phyloP scores from a whole-genome alignment of 2,888 invertebrate species.

The Deilephila porcellus region DNA sequence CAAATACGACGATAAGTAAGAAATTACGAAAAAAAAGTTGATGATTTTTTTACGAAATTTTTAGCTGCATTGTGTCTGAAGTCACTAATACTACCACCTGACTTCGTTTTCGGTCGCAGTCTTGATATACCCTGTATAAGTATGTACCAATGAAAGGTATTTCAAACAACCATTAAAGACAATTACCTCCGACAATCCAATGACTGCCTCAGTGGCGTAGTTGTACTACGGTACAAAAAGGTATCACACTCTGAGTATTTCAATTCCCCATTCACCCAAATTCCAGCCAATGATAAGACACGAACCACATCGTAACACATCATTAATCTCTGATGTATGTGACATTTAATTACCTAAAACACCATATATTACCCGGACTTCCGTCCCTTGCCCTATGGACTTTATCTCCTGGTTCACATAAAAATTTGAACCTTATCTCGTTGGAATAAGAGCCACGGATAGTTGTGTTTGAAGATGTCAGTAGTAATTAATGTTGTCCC shows the following conservation, averaged over 20 bases:
- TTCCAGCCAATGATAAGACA: slow-evolving; percentile 29
- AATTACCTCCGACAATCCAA: too few species aligned
- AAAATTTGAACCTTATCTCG: slow-evolving; percentile 41
- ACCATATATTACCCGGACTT: slow-evolving; percentile 83
- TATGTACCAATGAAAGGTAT: too few species aligned
- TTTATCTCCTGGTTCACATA: slow-evolving; percentile 30
- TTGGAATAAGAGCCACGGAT: slow-evolving; percentile 41
- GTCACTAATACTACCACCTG: too few species aligned
- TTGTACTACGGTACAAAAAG: not conserved
- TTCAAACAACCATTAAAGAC: too few species aligned
- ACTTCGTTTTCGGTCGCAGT: too few species aligned
- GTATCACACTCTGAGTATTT: not conserved
- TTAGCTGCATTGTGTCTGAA: too few species aligned
- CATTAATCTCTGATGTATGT: slow-evolving; percentile 84
- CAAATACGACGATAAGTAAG: too few species aligned
- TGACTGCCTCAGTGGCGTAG: too few species aligned
- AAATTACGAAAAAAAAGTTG: too few species aligned
- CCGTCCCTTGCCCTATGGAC: slow-evolving; percentile 70
- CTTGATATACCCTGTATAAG: too few species aligned
- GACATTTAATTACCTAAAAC: slow-evolving; percentile 85
- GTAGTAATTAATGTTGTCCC: slow-evolving; percentile 78
- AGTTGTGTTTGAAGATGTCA: slow-evolving; percentile 37
- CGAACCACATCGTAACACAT: slow-evolving; percentile 75
- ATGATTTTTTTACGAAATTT: too few species aligned
- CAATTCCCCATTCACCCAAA: not conserved